These are phyloP conservation scores for Rhinophrynus dorsalis DNA, from an alignment of 2,797 vertebrate genomes.

Conservation along the genomic window DNA sequence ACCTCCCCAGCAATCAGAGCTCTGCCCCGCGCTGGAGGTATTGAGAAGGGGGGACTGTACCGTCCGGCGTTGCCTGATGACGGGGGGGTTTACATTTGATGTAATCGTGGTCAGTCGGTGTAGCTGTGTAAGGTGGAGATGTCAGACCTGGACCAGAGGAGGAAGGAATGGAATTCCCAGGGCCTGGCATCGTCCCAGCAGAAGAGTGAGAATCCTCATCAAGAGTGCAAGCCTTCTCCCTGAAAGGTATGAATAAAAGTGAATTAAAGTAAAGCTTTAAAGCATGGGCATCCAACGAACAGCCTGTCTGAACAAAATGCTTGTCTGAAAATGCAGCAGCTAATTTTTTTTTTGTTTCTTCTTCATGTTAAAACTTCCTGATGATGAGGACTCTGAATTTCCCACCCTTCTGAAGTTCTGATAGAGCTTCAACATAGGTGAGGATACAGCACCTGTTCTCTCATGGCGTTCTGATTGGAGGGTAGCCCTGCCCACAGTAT, in stretches of 20 bases:
- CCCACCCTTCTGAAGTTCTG: too few relatives aligned
- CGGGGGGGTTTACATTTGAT: constrained; percentile 98
- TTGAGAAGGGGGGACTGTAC: constrained; percentile 97
- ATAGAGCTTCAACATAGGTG: too few relatives aligned
- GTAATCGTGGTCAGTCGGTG: constrained; percentile 99
- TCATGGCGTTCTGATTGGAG: too few relatives aligned
- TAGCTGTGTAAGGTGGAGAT: constrained; percentile 96
- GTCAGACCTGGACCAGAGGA: constrained; percentile 96
- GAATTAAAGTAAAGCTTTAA: too few relatives aligned
- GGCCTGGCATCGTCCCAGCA: constrained; percentile 75
- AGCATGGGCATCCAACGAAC: too few relatives aligned
- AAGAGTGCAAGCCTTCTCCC: constrained; percentile 86
- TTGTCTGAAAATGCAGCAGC: too few relatives aligned
- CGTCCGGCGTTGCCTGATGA: constrained; percentile 94
- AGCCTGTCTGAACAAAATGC: neutral
- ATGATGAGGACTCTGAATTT: too few relatives aligned
- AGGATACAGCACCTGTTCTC: too few relatives aligned
- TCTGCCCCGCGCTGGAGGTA: constrained; percentile 80
- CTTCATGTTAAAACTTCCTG: too few relatives aligned
- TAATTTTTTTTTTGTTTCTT: too few relatives aligned
- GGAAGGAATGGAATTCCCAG: constrained; percentile 77
- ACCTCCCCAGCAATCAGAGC: constrained; percentile 70
- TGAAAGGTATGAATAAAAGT: too few relatives aligned
- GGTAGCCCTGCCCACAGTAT: too few relatives aligned
- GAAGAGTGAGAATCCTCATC: constrained; percentile 93